Percentiles rank a stretch among this genome's conserved stretches.
Evolutionary conservation across 2,797 vertebrate genomes (phyloP).

Genomic region (Podarcis lilfordi): DNA sequence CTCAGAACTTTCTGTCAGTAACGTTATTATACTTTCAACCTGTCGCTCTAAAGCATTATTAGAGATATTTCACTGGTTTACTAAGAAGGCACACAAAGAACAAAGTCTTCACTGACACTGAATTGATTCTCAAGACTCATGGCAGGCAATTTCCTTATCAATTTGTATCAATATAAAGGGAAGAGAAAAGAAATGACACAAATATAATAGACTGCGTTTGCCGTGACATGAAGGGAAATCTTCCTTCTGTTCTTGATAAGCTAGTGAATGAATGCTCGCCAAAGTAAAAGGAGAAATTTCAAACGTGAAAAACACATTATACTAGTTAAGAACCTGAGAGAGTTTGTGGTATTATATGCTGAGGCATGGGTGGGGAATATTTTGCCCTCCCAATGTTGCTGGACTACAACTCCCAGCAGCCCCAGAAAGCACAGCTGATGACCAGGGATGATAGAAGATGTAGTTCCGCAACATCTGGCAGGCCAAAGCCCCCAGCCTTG

Average conservation of each 20-base stretch:
- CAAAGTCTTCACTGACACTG: constrained; percentile 16
- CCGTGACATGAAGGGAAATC: constrained; percentile 25
- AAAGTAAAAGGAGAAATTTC: constrained; percentile 40
- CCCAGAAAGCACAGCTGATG: too few species aligned
- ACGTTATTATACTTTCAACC: neutral
- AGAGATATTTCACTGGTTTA: constrained; percentile 29
- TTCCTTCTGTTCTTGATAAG: constrained; percentile 36
- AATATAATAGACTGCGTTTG: constrained; percentile 39
- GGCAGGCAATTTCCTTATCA: constrained; percentile 51
- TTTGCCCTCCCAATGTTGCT: neutral
- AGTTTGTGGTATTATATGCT: neutral
- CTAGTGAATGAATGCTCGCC: constrained; percentile 19
- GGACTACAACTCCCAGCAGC: too few species aligned
- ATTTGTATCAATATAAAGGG: constrained; percentile 52
- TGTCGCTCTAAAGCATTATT: constrained; percentile 5
- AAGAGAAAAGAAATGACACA: constrained; percentile 51
- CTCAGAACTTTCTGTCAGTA: constrained; percentile 14
- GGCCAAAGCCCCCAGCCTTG: too few species aligned
- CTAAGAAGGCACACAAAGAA: constrained; percentile 28
- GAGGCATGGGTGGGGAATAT: neutral
- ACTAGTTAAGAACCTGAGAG: neutral
- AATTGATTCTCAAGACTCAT: constrained; percentile 49
- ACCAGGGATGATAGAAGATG: too few species aligned
- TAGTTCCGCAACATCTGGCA: too few species aligned
- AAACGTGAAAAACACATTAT: neutral